phyloP scores from a whole-genome alignment of 2,113 vertebrate species.

The Chlamydotis undulata region DNA sequence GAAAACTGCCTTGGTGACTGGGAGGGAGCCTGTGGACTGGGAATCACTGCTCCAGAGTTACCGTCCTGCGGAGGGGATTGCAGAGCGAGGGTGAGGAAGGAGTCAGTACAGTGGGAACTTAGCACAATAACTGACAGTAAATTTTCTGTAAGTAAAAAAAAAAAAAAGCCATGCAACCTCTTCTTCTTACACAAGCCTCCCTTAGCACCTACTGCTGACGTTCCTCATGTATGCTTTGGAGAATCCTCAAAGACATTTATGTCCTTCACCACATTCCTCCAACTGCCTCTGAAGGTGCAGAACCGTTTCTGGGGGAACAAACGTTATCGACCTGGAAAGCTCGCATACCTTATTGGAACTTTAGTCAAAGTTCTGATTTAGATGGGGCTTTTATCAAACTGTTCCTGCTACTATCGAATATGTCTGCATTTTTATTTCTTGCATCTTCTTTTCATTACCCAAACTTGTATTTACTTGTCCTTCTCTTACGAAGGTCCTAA shows the following conservation, averaged over 20 bases:
- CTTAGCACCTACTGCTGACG: neutral
- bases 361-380: neutral
- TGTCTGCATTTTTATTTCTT: neutral
- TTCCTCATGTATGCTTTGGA: neutral
- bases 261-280: neutral
- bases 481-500: neutral
- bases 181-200: neutral
- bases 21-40: neutral
- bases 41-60: neutral
- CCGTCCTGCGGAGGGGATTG: fast-evolving
- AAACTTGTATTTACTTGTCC: neutral
- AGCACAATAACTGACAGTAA: neutral
- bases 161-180: too few species aligned
- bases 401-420: neutral
- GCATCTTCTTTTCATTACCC: neutral
- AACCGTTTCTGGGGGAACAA: too few species aligned
- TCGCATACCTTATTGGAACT: neutral
- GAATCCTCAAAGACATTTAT: neutral
- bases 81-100: neutral
- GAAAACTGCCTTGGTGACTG: neutral
- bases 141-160: neutral
- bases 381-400: neutral
- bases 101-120: neutral
- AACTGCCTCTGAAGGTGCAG: neutral
- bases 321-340: neutral